These are phyloP conservation scores for Trissonchulus sp. DNA, from an alignment of 2,888 invertebrate genomes.

Conservation along the genomic window DNA sequence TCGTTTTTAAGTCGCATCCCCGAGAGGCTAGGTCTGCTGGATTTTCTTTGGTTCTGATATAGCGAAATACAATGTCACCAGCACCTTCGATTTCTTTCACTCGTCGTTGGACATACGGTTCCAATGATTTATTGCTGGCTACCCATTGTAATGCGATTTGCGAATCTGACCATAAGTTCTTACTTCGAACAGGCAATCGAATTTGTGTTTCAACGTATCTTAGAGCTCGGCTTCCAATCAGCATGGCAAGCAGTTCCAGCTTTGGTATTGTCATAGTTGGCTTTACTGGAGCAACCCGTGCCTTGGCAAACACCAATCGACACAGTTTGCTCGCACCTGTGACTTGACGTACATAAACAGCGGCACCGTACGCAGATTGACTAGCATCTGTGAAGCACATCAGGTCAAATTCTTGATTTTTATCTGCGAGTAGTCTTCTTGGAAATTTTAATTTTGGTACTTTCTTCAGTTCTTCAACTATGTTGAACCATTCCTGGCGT, in stretches of 20 bases:
- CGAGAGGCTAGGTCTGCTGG: background rate
- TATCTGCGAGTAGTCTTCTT: background rate
- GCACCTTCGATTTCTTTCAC: background rate
- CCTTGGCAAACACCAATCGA: background rate
- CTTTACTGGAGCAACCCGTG: background rate
- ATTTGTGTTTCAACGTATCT: background rate
- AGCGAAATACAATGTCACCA: background rate
- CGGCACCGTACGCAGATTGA: background rate
- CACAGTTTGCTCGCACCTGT: background rate
- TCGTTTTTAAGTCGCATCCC: too few species aligned
- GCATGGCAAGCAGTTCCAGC: background rate
- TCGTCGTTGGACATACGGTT: background rate
- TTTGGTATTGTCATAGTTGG: background rate
- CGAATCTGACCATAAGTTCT: background rate
- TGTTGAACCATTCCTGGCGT: background rate
- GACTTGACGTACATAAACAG: background rate
- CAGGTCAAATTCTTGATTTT: background rate
- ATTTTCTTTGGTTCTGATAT: background rate
- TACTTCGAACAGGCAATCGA: background rate
- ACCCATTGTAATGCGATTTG: background rate
- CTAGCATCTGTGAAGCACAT: background rate
- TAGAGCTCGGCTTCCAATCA: background rate
- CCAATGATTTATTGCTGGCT: background rate
- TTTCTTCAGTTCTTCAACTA: background rate
- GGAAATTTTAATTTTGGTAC: background rate